Base-by-base conservation (phyloP, 2,888 invertebrate genomes). In the Campoplex capitator region DNA sequence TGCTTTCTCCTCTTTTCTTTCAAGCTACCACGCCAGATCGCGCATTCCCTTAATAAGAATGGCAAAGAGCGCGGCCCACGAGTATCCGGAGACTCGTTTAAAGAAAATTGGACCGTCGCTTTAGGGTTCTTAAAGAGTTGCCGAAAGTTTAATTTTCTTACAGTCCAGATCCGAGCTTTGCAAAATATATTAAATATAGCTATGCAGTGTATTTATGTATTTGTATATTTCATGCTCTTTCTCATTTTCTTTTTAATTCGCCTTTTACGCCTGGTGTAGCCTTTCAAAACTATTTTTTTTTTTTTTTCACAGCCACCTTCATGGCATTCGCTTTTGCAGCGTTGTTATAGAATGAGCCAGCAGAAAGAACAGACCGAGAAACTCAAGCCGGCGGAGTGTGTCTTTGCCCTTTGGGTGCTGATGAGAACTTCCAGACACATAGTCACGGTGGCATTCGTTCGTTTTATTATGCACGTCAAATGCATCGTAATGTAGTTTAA, bases 41-140 rank as follows among this genome's bases (percentile, higher is more conserved):
- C 79, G 88, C 78, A 84, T 88, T 86, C 80, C 65, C 84, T 88
- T 89, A 90, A 89, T 89, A 90, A 89, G 82, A 86, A 89, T 87
- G 84, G 88, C 88, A 85, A 87, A 87, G 83, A 77, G 85, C 81
- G 78, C 58, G 58, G 79, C 67, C 75, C 81, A 89, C 84, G 88
- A 89, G 88, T 84, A 90, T 84, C 91, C 88, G 68, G 91, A 91
- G 91, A 90, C 91, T 90, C 91, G 90, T 92, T 89, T 88, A 77
- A 86, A 89, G 91, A 90, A 92, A 92, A 92, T 92, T 92, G 92
- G 90, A 91, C 91, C 90, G 91, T 91, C 91, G 90, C 90, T 91
- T 91, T 90, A 88, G 90, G 88, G 88, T 89, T 89, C 89, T 91
- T 90, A 90, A 90, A 90, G 91, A 91, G 90, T 91, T 91, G 90